Percentiles rank a stretch among this genome's conserved stretches.
Evolutionary conservation across 2,888 invertebrate genomes (phyloP).

Genomic region (Acheta domesticus): DNA sequence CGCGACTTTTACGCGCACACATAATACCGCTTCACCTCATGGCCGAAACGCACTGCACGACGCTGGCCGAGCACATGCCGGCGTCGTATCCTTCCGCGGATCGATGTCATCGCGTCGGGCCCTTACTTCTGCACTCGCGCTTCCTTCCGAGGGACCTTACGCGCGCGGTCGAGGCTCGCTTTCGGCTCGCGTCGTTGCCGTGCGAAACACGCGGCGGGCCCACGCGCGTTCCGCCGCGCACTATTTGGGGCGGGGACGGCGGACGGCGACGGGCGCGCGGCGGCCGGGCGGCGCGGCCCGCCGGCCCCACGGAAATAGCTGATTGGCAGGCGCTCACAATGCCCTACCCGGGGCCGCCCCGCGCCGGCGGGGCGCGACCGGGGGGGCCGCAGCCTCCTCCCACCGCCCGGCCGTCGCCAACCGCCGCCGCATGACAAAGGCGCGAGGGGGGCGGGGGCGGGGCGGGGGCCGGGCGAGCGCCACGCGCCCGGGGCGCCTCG

Average conservation of each 20-base stretch:
- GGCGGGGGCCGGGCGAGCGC: constrained; percentile 28
- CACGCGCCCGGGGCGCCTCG: constrained; percentile 25
- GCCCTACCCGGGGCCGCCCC: constrained; percentile 35
- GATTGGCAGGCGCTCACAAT: constrained; percentile 38
- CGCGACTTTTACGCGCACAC: constrained; percentile 23
- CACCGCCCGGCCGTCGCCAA: constrained; percentile 27
- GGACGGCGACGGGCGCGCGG: constrained; percentile 29
- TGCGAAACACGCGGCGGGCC: not conserved
- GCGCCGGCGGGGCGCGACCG: constrained; percentile 32
- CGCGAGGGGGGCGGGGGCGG: constrained; percentile 21
- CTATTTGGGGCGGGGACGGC: constrained; percentile 38
- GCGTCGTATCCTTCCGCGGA: constrained; percentile 34
- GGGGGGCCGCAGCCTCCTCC: constrained; percentile 31
- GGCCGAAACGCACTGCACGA: constrained; percentile 33
- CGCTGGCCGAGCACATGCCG: constrained; percentile 24
- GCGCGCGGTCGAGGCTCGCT: too few relatives aligned
- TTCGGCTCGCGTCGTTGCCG: too few relatives aligned
- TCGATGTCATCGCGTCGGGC: constrained; percentile 29
- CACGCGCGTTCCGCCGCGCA: constrained; percentile 25
- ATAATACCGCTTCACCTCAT: constrained; percentile 32
- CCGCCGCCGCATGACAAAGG: constrained; percentile 30
- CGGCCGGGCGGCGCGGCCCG: constrained; percentile 34
- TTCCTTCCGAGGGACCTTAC: not conserved
- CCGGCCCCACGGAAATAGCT: constrained; percentile 37
- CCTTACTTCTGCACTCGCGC: not conserved